Evolutionary conservation across 2,888 invertebrate genomes (phyloP), one percentile per base, ranked within the genome.

Genomic region (Drosophila mimica): DNA sequence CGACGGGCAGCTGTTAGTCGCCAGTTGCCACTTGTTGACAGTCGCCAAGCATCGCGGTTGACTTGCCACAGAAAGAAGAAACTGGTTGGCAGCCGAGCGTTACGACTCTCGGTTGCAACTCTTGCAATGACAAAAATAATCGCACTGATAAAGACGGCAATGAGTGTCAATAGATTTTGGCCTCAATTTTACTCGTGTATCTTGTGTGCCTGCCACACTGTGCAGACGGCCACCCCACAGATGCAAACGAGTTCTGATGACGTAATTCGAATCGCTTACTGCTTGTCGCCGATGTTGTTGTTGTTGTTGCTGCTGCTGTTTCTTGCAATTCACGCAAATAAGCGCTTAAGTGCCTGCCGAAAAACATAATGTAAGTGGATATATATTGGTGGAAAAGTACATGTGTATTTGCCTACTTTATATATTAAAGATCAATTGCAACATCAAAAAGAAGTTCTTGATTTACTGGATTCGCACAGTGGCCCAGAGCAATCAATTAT

Each of bases 181-280:
- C 84, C 89, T 70, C 84, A 87, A 87, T 87, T 76, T 64, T 36
- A 48, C 54, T 33, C 20, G 49, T 54, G 30, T 56, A 28, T 62
- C 57, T 73, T 62, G 56, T 61, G 63, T 36, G 20, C 25, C 66
- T 46, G 63, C n/a, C 62, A 68, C 81, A 81, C 69, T 76, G 81
- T 76, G 77, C 81, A 81, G 51, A 17, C 75, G 53, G 46, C 40
- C 52, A 40, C 48, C 15, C 34, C 30, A 38, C 69, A 67, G 74
- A 85, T 85, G 88, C 85, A 85, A 85, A 85, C 85, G 79, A 85
- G 85, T 89, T 85, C 85, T 88, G 67, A 78, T 85, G 85, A 88
- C 90, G 85, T 89, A 85, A 85, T 67, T 77, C 54, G 67, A 53
- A 53, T 49, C 72, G 36, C 61, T 62, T 52, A 54, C 62, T 56